These are phyloP conservation scores for Dusona sp. DNA, from an alignment of 2,888 invertebrate genomes.

Conservation along the genomic window DNA sequence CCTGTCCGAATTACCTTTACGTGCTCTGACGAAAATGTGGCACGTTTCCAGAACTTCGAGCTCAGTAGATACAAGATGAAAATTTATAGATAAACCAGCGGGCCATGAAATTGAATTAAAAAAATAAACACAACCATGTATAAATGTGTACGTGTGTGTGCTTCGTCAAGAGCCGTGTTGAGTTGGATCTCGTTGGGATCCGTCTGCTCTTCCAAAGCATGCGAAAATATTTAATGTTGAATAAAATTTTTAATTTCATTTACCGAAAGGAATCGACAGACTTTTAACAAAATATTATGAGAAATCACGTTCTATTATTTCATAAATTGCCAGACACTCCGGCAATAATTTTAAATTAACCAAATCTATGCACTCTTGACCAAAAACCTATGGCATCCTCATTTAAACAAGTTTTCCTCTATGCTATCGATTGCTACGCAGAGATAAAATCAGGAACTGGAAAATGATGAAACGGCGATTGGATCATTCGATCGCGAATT, in stretches of 20 bases:
- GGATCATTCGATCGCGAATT: constrained; percentile 59
- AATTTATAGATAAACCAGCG: neutral
- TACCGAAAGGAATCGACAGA: neutral
- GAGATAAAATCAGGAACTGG: constrained; percentile 60
- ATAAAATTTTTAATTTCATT: neutral
- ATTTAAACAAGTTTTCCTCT: constrained; percentile 6
- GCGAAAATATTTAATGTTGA: neutral
- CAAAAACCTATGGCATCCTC: neutral
- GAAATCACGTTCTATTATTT: neutral
- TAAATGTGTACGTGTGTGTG: neutral
- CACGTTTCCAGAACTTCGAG: constrained; percentile 73
- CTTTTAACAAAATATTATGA: no score
- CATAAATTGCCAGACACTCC: neutral
- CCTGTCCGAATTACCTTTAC: constrained; percentile 66
- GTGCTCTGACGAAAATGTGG: constrained; percentile 77
- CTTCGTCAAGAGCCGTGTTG: neutral
- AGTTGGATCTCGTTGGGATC: no score
- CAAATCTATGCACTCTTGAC: neutral
- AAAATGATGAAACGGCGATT: constrained; percentile 61
- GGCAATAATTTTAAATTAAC: neutral
- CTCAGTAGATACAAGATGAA: constrained; percentile 13
- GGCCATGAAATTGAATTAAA: constrained; percentile 41
- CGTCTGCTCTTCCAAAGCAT: neutral
- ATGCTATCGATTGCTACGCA: neutral
- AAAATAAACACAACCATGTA: neutral